A percentile compares a stretch with the other conserved stretches of the same genome.
Conservation (phyloP, 2,888 invertebrate genomes). For the Drosophila paramelanica region DNA sequence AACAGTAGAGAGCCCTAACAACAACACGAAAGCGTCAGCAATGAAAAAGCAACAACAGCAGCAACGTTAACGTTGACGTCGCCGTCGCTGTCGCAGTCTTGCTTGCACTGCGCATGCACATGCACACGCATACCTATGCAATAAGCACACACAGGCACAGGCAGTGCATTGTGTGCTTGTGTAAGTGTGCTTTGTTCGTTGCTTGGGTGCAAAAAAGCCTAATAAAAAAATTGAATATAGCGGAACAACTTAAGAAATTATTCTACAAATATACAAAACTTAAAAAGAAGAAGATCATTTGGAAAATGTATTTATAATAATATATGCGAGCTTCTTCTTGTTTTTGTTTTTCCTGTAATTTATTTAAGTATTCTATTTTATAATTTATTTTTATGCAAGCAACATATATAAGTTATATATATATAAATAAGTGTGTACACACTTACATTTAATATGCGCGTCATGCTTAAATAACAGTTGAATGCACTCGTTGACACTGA, state of each 20-base stretch:
- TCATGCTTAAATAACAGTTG: slow-evolving; percentile 65
- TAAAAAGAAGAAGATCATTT: slow-evolving; percentile 8
- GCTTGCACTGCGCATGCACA: slow-evolving; percentile 78
- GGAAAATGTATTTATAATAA: slow-evolving; percentile 4
- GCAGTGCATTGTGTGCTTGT: slow-evolving; percentile 42
- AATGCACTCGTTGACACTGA: slow-evolving; percentile 68
- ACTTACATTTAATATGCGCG: slow-evolving; percentile 37
- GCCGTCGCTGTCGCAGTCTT: slow-evolving; percentile 13
- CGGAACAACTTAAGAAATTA: slow-evolving; percentile 36
- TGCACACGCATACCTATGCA: slow-evolving; percentile 51
- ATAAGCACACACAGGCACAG: slow-evolving; percentile 22
- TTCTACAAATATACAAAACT: slow-evolving; percentile 37
- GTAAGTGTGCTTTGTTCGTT: slow-evolving; percentile 72
- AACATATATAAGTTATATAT: slow-evolving; percentile 1
- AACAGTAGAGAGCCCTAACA: slow-evolving; percentile 42
- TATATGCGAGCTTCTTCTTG: slow-evolving; percentile 2
- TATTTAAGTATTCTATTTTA: slow-evolving; percentile 16
- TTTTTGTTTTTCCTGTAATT: neutral
- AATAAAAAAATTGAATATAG: slow-evolving; percentile 20
- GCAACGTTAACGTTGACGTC: slow-evolving; percentile 42
- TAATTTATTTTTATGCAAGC: slow-evolving; percentile 15
- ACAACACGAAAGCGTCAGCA: slow-evolving; percentile 55
- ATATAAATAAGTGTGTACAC: slow-evolving; percentile 12
- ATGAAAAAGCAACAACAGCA: slow-evolving; percentile 51
- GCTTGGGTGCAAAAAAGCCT: slow-evolving; percentile 39